Base-by-base conservation (phyloP, 1,140 invertebrate genomes). In the Drosophila bocqueti region DNA sequence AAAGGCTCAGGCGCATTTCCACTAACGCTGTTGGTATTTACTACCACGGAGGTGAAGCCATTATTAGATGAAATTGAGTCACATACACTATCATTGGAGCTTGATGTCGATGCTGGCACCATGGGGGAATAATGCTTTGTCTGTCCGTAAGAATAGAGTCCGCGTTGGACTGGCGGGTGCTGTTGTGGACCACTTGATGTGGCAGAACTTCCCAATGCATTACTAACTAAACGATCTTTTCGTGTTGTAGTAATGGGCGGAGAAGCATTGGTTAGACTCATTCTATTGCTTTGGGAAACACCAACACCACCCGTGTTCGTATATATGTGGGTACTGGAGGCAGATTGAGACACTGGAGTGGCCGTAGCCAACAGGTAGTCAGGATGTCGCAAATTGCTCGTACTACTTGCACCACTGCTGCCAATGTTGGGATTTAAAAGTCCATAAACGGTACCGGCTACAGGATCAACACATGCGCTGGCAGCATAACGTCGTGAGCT, bases 71-170 rank as follows among this genome's bases (percentile, higher is more conserved):
- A 93, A 5, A 96, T 95, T 4, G 92, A 93, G 72, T 93, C 92
- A 75, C 95, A 95, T 7, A 96, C 95, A 18, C 96, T 96, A 93
- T 96, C 96, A 91, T 95, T 96, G 21, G 96, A 96, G 93, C 96
- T 96, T 81, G 95, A 96, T 0, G 95, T 95, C 9, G 93, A 93
- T 59, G 93, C 80, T 65, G 83, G 68, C 65, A 90, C 75, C 54
- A 85, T 63, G 5, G 83, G 78, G 0, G 87, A 83, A 71, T 93
- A 93, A 18, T 93, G 92, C 40, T 92, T 93, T 4, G 73, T 60
- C 59, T 85, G 79, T 8, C 84, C 82, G 54, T 91, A 93, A 26
- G 72, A 76, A 69, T 87, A 78, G 36, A 82, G 83, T 36, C 86
- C 79, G 43, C 77, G 87, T 58, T 92, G 91, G 31, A 90, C 82